Conservation (phyloP, 1,140 invertebrate species). For the Maniola jurtina region DNA sequence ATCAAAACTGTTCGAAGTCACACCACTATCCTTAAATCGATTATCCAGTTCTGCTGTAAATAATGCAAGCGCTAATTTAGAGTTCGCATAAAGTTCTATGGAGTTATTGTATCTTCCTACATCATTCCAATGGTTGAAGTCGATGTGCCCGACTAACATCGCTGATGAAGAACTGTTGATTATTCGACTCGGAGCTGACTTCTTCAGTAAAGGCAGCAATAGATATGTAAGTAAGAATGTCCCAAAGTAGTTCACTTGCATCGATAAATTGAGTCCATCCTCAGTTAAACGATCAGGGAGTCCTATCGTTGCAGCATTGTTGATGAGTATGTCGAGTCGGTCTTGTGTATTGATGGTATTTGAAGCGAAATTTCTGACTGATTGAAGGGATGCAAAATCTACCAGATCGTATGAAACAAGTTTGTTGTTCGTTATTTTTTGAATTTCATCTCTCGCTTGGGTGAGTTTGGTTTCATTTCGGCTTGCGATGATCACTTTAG, state of each 20-base stretch:
- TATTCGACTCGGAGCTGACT: slow-evolving; percentile 81
- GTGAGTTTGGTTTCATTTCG: slow-evolving; percentile 77
- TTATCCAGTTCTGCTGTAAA: slow-evolving; percentile 82
- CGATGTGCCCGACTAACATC: slow-evolving; percentile 80
- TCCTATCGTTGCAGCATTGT: slow-evolving; percentile 85
- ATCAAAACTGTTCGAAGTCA: slow-evolving; percentile 81
- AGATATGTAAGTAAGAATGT: slow-evolving; percentile 87
- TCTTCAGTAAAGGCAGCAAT: slow-evolving; percentile 81
- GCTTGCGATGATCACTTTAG: slow-evolving; percentile 89
- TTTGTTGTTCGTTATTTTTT: slow-evolving; percentile 51
- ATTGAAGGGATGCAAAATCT: slow-evolving; percentile 62
- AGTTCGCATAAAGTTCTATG: slow-evolving; percentile 76
- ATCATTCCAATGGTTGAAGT: slow-evolving; percentile 81
- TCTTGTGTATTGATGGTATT: slow-evolving; percentile 65
- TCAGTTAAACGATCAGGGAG: slow-evolving; percentile 64
- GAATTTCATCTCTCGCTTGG: slow-evolving; percentile 59
- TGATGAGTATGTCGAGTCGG: slow-evolving; percentile 84
- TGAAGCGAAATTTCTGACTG: slow-evolving; percentile 59
- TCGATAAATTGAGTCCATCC: slow-evolving; percentile 84
- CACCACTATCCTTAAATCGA: slow-evolving; percentile 78
- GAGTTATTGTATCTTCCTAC: slow-evolving; percentile 67
- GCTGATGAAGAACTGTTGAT: slow-evolving; percentile 84
- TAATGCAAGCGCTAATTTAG: slow-evolving; percentile 84
- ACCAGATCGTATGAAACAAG: slow-evolving; percentile 49
- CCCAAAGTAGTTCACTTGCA: slow-evolving; percentile 84